A percentile compares a stretch with the other conserved stretches of the same genome.
Conservation (phyloP, 1,140 invertebrate genomes). For the Pseudomyrmex sp. region DNA sequence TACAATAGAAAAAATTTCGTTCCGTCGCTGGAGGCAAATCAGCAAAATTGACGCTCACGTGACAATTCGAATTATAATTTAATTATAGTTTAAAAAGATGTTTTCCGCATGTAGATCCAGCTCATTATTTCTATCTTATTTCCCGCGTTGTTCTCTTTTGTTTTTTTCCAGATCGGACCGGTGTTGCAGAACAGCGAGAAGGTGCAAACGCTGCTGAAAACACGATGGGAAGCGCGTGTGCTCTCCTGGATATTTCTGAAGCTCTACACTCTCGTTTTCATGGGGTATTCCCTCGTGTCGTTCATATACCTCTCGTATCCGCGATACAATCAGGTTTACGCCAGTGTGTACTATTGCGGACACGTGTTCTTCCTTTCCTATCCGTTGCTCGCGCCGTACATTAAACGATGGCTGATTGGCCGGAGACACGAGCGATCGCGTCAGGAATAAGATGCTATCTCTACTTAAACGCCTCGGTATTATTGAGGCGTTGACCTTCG, state of each 20-base stretch:
- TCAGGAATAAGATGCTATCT: conserved; percentile 32
- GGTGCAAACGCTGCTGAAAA: conserved; percentile 83
- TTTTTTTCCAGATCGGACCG: conserved; percentile 82
- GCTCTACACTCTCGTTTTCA: conserved; percentile 91
- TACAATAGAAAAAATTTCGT: no score
- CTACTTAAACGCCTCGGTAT: not conserved
- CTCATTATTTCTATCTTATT: not conserved
- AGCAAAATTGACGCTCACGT: no score
- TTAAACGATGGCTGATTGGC: conserved; percentile 78
- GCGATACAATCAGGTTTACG: conserved; percentile 88
- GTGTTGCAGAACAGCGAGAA: conserved; percentile 85
- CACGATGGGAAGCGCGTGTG: conserved; percentile 77
- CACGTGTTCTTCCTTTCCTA: conserved; percentile 88
- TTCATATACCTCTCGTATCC: conserved; percentile 91
- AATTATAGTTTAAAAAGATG: no score
- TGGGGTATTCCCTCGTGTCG: conserved; percentile 94
- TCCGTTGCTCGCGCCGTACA: conserved; percentile 84
- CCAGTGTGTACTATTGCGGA: conserved; percentile 88
- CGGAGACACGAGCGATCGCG: conserved; percentile 60
- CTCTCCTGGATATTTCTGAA: conserved; percentile 88
- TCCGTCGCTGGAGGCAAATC: no score
- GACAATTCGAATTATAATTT: no score
- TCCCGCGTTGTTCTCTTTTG: not conserved
- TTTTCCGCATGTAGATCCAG: not conserved
- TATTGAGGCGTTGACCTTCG: not conserved